A percentile compares a stretch with the other conserved stretches of the same genome.
Evolutionary conservation across 2,888 invertebrate species (phyloP).

Genomic region (Sphecodes monilicornis): DNA sequence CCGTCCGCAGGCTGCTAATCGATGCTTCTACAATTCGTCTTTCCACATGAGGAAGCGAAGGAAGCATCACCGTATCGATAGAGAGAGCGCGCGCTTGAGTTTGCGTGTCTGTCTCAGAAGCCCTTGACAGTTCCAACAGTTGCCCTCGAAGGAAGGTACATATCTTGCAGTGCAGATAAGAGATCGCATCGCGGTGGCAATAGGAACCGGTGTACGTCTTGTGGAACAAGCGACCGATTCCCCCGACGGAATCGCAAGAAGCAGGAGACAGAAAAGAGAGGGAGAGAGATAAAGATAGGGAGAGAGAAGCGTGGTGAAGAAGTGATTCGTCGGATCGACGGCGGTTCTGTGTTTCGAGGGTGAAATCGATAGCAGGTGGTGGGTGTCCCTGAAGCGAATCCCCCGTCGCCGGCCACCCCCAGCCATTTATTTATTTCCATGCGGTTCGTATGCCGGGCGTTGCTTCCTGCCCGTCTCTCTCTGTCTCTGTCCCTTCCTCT

Average conservation of each 20-base stretch:
- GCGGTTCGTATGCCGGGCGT: constrained; percentile 70
- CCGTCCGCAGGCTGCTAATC: neutral
- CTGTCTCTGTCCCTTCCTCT: too few species aligned
- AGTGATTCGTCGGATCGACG: constrained; percentile 30
- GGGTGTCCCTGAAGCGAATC: constrained; percentile 39
- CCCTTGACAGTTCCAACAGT: neutral
- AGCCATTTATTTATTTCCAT: constrained; percentile 79
- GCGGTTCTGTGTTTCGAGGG: constrained; percentile 41
- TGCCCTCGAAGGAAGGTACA: neutral
- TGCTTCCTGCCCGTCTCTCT: constrained; percentile 2
- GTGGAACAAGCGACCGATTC: neutral
- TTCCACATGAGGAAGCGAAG: neutral
- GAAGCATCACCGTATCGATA: neutral
- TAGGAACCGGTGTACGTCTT: neutral
- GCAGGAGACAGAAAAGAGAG: neutral
- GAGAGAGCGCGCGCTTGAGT: too few species aligned
- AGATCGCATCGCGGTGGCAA: constrained; percentile 1
- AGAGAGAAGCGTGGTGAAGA: neutral
- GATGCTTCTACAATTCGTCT: neutral
- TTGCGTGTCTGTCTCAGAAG: neutral
- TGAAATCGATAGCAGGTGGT: constrained; percentile 56
- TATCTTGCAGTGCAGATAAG: neutral
- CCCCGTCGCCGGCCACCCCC: constrained; percentile 54
- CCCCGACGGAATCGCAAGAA: neutral
- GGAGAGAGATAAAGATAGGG: neutral